Conservation (phyloP, 2,888 invertebrate genomes). For the Ypsolopha sequella region DNA sequence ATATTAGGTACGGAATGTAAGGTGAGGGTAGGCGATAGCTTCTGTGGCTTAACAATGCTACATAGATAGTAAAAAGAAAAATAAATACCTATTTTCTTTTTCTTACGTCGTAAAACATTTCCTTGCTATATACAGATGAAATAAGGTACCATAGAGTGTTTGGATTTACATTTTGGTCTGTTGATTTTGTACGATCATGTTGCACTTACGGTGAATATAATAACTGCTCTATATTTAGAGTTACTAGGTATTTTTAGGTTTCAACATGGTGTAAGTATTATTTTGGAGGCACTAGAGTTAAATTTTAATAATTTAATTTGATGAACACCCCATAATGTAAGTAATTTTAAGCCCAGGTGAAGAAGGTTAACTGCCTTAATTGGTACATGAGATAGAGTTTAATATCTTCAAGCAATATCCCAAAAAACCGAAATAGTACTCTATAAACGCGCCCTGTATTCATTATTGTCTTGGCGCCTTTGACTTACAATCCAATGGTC, state of each 20-base stretch:
- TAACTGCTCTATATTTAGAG: background rate
- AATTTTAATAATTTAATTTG: background rate
- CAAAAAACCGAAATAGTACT: background rate
- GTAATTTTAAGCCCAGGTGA: no score
- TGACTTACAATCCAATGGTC: no score
- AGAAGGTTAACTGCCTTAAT: background rate
- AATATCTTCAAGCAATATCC: background rate
- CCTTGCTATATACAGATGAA: constrained; percentile 35
- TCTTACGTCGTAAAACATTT: constrained; percentile 51
- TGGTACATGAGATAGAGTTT: background rate
- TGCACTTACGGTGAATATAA: constrained; percentile 44
- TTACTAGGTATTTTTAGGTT: background rate
- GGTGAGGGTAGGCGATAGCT: constrained; percentile 47
- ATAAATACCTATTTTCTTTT: constrained; percentile 26
- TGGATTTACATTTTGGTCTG: constrained; percentile 59
- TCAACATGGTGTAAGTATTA: constrained; percentile 1
- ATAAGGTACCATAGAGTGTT: constrained; percentile 38
- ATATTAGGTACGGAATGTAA: constrained; percentile 43
- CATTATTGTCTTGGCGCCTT: constrained; percentile 2
- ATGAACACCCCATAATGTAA: background rate
- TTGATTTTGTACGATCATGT: constrained; percentile 58
- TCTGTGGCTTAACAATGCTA: constrained; percentile 49
- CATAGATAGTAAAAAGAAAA: constrained; percentile 25
- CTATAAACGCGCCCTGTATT: background rate
- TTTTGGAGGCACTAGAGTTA: constrained; percentile 5